phyloP scores from a whole-genome alignment of 2,888 invertebrate genomes.

The Dyspetes luteomarginatus region DNA sequence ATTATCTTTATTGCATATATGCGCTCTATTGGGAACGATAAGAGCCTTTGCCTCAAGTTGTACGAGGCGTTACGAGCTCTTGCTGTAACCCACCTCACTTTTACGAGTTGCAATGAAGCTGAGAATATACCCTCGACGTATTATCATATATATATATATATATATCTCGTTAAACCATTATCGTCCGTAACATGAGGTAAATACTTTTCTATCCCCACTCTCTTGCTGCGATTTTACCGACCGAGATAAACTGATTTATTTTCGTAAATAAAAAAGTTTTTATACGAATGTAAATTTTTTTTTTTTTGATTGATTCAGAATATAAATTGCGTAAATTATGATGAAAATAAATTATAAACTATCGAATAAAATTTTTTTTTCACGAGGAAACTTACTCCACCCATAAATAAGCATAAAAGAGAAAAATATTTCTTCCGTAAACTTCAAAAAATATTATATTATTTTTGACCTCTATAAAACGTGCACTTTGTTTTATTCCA shows the following conservation, averaged over 20 bases:
- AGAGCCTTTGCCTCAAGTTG: constrained; percentile 33
- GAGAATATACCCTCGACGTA: constrained; percentile 5
- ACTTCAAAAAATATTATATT: too few relatives aligned
- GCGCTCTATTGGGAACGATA: constrained; percentile 46
- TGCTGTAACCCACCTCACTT: constrained; percentile 24
- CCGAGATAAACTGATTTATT: not conserved
- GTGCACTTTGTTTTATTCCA: too few relatives aligned
- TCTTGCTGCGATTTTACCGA: not conserved
- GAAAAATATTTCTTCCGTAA: too few relatives aligned
- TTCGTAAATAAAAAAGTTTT: too few relatives aligned
- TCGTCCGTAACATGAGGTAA: not conserved
- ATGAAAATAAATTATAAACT: not conserved
- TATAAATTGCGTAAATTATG: too few relatives aligned
- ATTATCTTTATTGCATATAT: constrained; percentile 53
- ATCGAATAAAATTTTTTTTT: not conserved
- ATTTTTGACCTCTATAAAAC: too few relatives aligned
- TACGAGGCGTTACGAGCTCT: constrained; percentile 46
- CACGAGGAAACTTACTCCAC: too few relatives aligned
- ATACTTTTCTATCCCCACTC: not conserved
- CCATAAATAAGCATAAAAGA: too few relatives aligned
- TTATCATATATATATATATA: not conserved
- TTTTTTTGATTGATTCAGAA: too few relatives aligned
- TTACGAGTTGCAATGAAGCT: constrained; percentile 42
- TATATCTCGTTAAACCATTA: constrained; percentile 13
- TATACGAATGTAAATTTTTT: too few relatives aligned